phyloP scores from a whole-genome alignment of 1,140 invertebrate species.

The Solenopsis fugax region DNA sequence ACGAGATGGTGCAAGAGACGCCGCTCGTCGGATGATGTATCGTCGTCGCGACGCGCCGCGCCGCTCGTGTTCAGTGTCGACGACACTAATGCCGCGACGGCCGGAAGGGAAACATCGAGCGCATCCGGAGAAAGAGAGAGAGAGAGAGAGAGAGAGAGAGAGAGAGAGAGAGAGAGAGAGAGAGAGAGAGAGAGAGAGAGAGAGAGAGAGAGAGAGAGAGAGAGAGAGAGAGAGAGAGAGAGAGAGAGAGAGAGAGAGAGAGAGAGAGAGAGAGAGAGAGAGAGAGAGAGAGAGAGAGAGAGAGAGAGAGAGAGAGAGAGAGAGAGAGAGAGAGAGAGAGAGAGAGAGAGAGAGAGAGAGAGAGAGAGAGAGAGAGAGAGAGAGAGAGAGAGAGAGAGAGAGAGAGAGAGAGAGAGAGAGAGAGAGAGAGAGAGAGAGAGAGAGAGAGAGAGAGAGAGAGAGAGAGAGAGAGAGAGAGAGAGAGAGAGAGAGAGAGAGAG shows the following conservation, averaged over 20 bases:
- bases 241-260: not conserved
- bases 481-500: not conserved
- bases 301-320: not conserved
- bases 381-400: not conserved
- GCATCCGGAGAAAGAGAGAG: slow-evolving; percentile 71
- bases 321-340: not conserved
- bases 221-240: not conserved
- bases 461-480: not conserved
- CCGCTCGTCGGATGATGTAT: slow-evolving; percentile 27
- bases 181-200: not conserved
- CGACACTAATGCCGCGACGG: not conserved
- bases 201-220: not conserved
- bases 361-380: not conserved
- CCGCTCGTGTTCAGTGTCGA: slow-evolving; percentile 32
- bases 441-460: not conserved
- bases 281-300: not conserved
- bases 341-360: not conserved
- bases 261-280: not conserved
- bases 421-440: not conserved
- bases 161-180: not conserved
- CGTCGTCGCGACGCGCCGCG: slow-evolving; percentile 23
- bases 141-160: not conserved
- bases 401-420: not conserved
- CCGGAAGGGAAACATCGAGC: slow-evolving; percentile 75
- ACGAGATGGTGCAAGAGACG: not conserved